These are phyloP conservation scores for Myotis yumanensis DNA, from an alignment of 2,113 vertebrate species.

Conservation along the genomic window DNA sequence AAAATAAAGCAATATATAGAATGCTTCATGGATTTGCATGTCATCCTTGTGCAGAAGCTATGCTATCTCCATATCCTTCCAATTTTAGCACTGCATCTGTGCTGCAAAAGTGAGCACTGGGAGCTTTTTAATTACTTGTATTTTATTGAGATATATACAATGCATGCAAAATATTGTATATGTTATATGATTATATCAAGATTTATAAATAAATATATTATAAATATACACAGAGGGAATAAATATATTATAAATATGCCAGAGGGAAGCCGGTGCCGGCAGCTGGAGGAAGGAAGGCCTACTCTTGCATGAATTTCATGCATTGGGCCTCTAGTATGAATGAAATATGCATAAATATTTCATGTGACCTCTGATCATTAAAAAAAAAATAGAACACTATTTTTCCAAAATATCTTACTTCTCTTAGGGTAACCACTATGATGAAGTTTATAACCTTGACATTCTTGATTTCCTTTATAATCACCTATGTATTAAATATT, in stretches of 20 bases:
- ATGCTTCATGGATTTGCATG: background rate
- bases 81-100: background rate
- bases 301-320: too few relatives aligned
- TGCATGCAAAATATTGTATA: background rate
- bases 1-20: background rate
- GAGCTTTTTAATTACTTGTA: background rate
- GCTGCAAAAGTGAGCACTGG: background rate
- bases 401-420: background rate
- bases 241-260: background rate
- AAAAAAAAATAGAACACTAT: background rate
- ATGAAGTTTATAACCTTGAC: background rate
- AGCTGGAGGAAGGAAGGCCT: too few relatives aligned
- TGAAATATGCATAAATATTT: background rate
- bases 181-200: background rate
- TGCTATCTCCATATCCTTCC: background rate
- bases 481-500: background rate
- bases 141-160: background rate
- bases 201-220: background rate
- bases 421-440: background rate
- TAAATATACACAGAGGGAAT: background rate
- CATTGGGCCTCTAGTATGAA: background rate
- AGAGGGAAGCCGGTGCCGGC: too few relatives aligned
- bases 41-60: background rate
- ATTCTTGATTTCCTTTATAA: background rate
- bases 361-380: background rate